These are phyloP conservation scores for Sebastes cheni DNA, from an alignment of 2,797 vertebrate species.

Conservation along the genomic window DNA sequence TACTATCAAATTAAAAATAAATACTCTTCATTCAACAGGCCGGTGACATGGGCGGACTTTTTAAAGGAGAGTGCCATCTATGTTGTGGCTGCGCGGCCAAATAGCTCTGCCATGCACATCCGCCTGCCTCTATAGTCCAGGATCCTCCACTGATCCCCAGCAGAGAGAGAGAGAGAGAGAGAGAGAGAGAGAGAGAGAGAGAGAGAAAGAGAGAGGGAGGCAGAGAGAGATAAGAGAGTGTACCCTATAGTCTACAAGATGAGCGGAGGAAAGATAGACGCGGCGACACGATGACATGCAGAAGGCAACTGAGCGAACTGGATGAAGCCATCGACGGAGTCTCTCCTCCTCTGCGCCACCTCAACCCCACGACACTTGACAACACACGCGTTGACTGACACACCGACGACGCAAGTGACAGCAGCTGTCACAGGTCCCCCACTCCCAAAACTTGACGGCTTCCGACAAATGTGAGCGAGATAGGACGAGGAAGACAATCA, in stretches of 20 bases:
- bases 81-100: conserved; percentile 92
- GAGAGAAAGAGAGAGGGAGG: neutral
- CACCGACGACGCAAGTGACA: conserved; percentile 38
- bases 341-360: conserved; percentile 59
- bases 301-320: conserved; percentile 34
- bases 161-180: conserved; percentile 34
- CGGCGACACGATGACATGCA: conserved; percentile 34
- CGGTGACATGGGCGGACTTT: conserved; percentile 89
- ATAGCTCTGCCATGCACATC: conserved; percentile 93
- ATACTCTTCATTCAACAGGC: conserved; percentile 74
- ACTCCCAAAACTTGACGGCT: conserved; percentile 31
- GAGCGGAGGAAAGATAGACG: conserved; percentile 42
- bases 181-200: conserved; percentile 18
- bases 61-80: conserved; percentile 90
- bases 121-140: conserved; percentile 86
- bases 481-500: conserved; percentile 23
- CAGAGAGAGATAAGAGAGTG: neutral
- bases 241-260: conserved; percentile 33
- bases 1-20: neutral
- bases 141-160: conserved; percentile 27
- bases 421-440: conserved; percentile 46
- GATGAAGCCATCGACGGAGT: conserved; percentile 45
- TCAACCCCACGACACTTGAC: conserved; percentile 46
- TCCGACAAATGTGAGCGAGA: conserved; percentile 22
- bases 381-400: conserved; percentile 43